Base-by-base conservation (phyloP, 2,113 vertebrate genomes). In the Perca flavescens region DNA sequence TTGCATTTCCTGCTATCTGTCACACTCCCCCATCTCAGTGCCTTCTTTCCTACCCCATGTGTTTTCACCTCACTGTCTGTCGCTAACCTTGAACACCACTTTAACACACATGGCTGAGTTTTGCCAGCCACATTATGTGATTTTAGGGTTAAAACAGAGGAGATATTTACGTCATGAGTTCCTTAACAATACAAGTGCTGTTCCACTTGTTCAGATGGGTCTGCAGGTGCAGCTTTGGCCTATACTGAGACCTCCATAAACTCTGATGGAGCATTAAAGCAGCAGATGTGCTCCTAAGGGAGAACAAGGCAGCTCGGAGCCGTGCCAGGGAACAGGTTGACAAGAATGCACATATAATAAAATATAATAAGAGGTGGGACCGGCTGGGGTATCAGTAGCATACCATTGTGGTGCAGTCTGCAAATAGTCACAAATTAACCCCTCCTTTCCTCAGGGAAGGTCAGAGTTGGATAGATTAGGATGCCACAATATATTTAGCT, bases 121-220 rank as follows among this genome's bases (percentile, higher is more conserved):
- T 96, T 95, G 87, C 91, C 89, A 83, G 91, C 91, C 90, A 94
- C 92, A 93, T 96, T 96, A 94, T 91, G 89, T 93, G 95, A 93
- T 94, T 91, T 94, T 36, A 94, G 94, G 95, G 92, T 94, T 68
- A 92, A 89, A 88, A 93, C 93, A 96, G 95, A 95, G 92, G 94
- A 96, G 94, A 96, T 96, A 96, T 96, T 97, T 96, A 96, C 88
- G 91, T 93, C 91, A 93, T 87, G 91, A 94, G 93, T 94, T 69
- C 10, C 94, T 95, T 97, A 96, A 96, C 95, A 96, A 94, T 95
- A 95, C 93, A 95, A 96, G 94, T 94, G 93, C 93, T 94, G 95
- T 96, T 97, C 83, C 80, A 93, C 95, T 96, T 96, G 96, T 97
- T 97, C 96, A 96, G 96, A 96, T 93, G 95, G 94, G 96, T 96